Evolutionary conservation across 1,140 invertebrate species (phyloP).

Genomic region (Frieseomelitta varia): DNA sequence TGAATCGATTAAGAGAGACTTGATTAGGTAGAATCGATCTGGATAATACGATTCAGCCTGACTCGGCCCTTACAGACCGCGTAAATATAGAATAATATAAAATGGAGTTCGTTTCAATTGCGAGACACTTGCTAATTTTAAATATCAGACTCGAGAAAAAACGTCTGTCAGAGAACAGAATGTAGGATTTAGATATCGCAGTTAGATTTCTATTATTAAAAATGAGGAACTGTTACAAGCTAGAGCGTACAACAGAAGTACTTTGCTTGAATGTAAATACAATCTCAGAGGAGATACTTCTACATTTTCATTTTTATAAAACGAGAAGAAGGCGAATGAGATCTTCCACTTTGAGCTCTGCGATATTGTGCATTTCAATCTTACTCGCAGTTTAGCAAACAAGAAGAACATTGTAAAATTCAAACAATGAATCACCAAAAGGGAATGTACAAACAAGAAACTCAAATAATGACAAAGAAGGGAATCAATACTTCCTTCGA

Average conservation of each 20-base stretch:
- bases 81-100: background rate
- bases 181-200: too few relatives aligned
- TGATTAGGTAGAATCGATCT: background rate
- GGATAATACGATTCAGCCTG: background rate
- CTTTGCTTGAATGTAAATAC: too few relatives aligned
- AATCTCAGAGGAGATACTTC: too few relatives aligned
- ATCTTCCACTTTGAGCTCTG: too few relatives aligned
- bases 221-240: too few relatives aligned
- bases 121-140: background rate
- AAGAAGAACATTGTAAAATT: background rate
- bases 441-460: too few relatives aligned
- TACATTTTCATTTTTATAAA: too few relatives aligned
- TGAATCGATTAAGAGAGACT: conserved; percentile 26
- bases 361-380: background rate
- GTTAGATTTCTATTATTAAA: too few relatives aligned
- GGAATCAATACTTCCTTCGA: background rate
- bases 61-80: background rate
- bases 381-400: background rate
- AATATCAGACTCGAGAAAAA: background rate
- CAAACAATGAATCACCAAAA: background rate
- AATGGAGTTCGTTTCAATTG: background rate
- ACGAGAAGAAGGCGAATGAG: too few relatives aligned
- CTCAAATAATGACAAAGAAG: too few relatives aligned
- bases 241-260: too few relatives aligned
- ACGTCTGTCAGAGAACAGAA: background rate